Evolutionary conservation across 2,113 vertebrate genomes (phyloP).

Genomic region (Rhabdornis inornatus): DNA sequence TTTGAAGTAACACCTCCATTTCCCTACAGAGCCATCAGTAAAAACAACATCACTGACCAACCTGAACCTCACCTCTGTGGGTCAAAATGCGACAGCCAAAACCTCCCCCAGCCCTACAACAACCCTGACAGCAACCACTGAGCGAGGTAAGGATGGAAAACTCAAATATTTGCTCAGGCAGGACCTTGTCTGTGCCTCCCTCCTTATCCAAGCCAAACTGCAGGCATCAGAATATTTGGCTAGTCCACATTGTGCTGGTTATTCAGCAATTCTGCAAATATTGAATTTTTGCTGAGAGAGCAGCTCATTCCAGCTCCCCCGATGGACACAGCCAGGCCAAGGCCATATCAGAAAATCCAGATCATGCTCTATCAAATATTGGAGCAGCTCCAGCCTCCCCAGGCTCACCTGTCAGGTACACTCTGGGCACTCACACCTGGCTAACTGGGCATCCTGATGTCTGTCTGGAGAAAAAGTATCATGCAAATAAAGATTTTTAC

Average conservation of each 20-base stretch:
- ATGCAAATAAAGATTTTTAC: neutral
- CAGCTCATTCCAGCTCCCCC: neutral
- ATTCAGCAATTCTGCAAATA: neutral
- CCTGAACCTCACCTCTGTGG: neutral
- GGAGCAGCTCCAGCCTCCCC: neutral
- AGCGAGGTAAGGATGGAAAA: neutral
- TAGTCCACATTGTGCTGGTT: neutral
- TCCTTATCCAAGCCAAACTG: neutral
- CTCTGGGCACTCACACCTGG: neutral
- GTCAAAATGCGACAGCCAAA: neutral
- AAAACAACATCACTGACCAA: neutral
- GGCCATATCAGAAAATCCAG: neutral
- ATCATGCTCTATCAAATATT: neutral
- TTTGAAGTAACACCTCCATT: neutral
- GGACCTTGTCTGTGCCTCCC: neutral
- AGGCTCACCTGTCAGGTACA: neutral
- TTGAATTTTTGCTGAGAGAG: neutral
- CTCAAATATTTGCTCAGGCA: neutral
- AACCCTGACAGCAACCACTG: rapidly evolving
- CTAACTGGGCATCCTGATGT: neutral
- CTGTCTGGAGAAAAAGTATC: neutral
- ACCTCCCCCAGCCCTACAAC: rapidly evolving
- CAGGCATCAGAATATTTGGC: neutral
- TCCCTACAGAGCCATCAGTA: neutral
- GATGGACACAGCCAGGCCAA: neutral